Evolutionary conservation across 2,888 invertebrate genomes (phyloP).

Genomic region (Acrocyrtus sp.): DNA sequence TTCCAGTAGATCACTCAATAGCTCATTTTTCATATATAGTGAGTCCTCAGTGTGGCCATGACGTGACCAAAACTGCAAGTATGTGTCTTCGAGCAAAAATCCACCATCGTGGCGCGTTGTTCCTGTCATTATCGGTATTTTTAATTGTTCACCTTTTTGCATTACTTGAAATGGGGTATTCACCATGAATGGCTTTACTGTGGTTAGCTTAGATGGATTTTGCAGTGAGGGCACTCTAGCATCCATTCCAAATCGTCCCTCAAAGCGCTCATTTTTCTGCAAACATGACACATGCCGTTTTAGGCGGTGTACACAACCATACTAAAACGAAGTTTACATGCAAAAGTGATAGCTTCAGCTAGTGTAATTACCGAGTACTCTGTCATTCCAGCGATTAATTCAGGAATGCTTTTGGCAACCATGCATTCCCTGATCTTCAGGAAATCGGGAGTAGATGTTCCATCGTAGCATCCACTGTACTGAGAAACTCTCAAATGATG

Average conservation of each 20-base stretch:
- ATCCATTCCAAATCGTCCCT: constrained; percentile 49
- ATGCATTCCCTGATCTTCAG: constrained; percentile 30
- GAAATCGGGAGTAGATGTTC: neutral
- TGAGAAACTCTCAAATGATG: constrained; percentile 44
- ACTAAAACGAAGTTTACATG: too few species aligned
- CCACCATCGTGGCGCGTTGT: constrained; percentile 45
- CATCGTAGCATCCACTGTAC: constrained; percentile 37
- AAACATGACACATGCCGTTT: too few species aligned
- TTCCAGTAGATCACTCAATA: constrained; percentile 37
- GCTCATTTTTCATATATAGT: constrained; percentile 40
- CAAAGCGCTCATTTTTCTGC: constrained; percentile 27
- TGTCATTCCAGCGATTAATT: constrained; percentile 15
- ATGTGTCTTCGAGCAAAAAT: constrained; percentile 34
- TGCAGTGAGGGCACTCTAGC: constrained; percentile 53
- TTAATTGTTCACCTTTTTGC: constrained; percentile 17
- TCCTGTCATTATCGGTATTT: constrained; percentile 50
- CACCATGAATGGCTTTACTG: constrained; percentile 32
- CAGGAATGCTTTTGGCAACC: neutral
- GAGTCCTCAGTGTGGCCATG: constrained; percentile 27
- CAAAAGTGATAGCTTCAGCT: neutral
- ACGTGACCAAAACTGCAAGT: constrained; percentile 23
- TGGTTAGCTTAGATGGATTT: neutral
- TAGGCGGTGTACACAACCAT: too few species aligned
- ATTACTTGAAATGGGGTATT: constrained; percentile 44
- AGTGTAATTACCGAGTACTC: constrained; percentile 17